A percentile compares a stretch with the other conserved stretches of the same genome.
Conservation (phyloP, 1,140 invertebrate genomes). For the Cyphomyrmex costatus region DNA sequence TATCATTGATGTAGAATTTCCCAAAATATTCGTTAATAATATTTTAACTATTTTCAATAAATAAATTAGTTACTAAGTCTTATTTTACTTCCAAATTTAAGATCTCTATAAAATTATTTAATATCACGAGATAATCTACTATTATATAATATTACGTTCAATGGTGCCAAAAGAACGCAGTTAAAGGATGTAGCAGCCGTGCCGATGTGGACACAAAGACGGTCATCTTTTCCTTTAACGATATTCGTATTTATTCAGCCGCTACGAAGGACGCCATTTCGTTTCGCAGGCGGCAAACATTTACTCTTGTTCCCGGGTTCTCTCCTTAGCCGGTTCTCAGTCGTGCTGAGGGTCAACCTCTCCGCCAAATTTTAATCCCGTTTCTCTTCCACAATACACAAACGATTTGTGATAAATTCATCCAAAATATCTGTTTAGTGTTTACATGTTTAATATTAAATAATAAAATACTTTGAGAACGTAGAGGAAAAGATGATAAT, state of each 20-base stretch:
- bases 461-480: constrained; percentile 3
- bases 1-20: background rate
- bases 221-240: constrained; percentile 53
- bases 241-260: constrained; percentile 72
- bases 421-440: background rate
- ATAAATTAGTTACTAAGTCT: background rate
- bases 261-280: constrained; percentile 71
- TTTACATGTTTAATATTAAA: constrained; percentile 4
- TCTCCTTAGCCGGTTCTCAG: constrained; percentile 60
- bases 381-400: constrained; percentile 16
- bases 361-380: constrained; percentile 66
- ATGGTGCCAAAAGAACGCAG: background rate
- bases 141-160: background rate
- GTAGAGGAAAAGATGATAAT: background rate
- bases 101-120: background rate
- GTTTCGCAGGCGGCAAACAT: constrained; percentile 73
- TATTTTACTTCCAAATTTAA: background rate
- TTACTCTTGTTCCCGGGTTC: constrained; percentile 73
- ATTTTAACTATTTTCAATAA: background rate
- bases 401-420: constrained; percentile 33
- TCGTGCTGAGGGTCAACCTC: constrained; percentile 47
- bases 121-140: background rate
- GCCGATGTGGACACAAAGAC: constrained; percentile 30
- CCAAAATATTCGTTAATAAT: background rate
- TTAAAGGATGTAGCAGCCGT: constrained; percentile 13